Evolutionary conservation across 2,888 invertebrate genomes (phyloP), one percentile per base, ranked within the genome.

Genomic region (Chloroclysta siterata): DNA sequence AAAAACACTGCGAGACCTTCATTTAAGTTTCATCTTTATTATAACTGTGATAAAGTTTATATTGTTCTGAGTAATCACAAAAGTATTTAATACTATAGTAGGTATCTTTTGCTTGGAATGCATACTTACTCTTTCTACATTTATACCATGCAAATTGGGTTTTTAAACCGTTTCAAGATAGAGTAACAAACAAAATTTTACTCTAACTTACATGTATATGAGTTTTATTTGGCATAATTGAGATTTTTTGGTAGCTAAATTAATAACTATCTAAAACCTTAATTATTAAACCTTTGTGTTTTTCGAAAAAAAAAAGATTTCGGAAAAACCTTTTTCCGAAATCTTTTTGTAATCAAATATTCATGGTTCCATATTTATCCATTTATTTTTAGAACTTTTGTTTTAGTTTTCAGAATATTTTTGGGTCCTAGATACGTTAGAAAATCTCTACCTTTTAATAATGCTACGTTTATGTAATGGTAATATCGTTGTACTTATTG

Each of bases 401-500:
- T 48, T 22, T 22, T 3, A 8, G 6, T 54, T 15, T 53, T 46
- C 0, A n/a, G 2, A 50, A 48, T 56, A 22, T 55, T 59, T 33
- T 53, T 48, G 22, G 58, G 52, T 50, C 53, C 15, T 33, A 60
- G 33, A 15, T n/a, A 47, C 39, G 50, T 51, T 51, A 52, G 39
- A 51, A 51, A 52, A 39, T 56, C 15, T 22, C 15, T 22, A 46
- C 39, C 15, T 64, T 56, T 63, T 60, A 47, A 64, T 59, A 64
- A 59, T 56, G 55, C 47, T 60, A 60, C 47, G 53, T 39, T n/a
- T 53, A 64, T 47, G 42, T 15, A 41, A 41, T 50, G 15, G 50
- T 48, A 41, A 51, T 60, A 56, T 44, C 52, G 36, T 13, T 53
- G 59, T 53, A 44, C 53, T 29, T 52, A 60, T 56, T 64, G 64